Base-by-base conservation (phyloP, 1,140 invertebrate genomes). In the Drosophila orosa region DNA sequence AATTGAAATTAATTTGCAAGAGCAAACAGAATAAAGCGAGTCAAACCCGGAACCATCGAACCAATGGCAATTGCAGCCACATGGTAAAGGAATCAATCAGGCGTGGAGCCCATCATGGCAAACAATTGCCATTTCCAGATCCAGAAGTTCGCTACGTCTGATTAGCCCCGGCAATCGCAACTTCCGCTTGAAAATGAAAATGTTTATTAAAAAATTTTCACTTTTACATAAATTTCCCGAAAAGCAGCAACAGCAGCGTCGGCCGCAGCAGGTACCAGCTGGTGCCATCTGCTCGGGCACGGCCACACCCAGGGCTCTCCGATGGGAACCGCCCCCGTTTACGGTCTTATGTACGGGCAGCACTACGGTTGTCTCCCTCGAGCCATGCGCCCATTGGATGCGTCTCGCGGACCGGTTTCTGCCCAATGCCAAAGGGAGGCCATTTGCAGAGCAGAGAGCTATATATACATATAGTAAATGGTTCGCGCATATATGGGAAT, bases 181-280 rank as follows among this genome's bases (percentile, higher is more conserved):
- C 83, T 83, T 84, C 84, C 80, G 84, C 59, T 65, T 47, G 77
- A 80, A 84, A 84, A 89, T 89, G 77, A 78, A 80, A 89, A 89
- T 84, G 80, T 89, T 89, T 89, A 89, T 89, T 89, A 78, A 89
- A 89, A 80, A 89, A 75, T 89, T 78, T 89, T 80, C 80, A 89
- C 84, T 89, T 89, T 89, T 84, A 80, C 85, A 89, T 89, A 89
- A 63, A 89, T 80, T 80, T 58, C n/a, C 19, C 19, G 13, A 56
- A 31, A 37, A 17, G 35, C 22, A 15, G 50, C 57, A 44, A 50
- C 50, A 67, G 39, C 44, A 31, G 58, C 33, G 27, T 42, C 35
- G 55, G 45, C 45, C 60, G 52, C 68, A 74, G 66, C 74, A 57
- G 69, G 63, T 77, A 55, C 35, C 82, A 62, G 83, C 83, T 87